phyloP scores from a whole-genome alignment of 2,797 vertebrate genomes.

The Otolemur crassicaudatus region DNA sequence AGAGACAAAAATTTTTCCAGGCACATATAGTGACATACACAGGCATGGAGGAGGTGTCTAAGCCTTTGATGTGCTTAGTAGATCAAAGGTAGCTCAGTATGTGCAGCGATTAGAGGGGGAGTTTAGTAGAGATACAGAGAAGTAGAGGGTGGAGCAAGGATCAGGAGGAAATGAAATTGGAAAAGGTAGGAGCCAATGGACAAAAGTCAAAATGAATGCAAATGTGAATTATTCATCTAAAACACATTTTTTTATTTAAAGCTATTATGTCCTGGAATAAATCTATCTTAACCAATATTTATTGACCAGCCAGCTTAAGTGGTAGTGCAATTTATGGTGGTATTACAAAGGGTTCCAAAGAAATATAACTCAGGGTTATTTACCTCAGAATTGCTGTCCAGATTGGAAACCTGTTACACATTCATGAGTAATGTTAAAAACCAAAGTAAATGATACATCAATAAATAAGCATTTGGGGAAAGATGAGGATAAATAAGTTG shows the following conservation, averaged over 20 bases:
- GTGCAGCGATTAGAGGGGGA: background rate
- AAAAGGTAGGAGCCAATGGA: background rate
- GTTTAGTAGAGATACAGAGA: background rate
- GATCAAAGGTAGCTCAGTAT: background rate
- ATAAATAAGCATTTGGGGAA: background rate
- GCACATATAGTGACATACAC: background rate
- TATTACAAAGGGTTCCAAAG: background rate
- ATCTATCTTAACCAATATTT: background rate
- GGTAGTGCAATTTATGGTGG: background rate
- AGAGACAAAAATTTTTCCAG: background rate
- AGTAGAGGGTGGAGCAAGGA: background rate
- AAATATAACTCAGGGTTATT: background rate
- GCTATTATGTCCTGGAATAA: background rate
- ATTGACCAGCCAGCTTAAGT: background rate
- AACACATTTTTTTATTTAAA: background rate
- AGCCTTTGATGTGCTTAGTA: background rate
- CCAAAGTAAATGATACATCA: background rate
- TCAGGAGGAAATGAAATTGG: background rate
- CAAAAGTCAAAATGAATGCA: background rate
- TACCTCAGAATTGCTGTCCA: background rate
- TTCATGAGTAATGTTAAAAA: background rate
- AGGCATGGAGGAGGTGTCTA: background rate
- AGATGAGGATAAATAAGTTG: background rate
- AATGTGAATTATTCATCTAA: constrained; percentile 6
- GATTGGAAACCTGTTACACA: background rate